Evolutionary conservation across 2,113 vertebrate genomes (phyloP), one percentile per base, ranked within the genome.

Genomic region (Leucosticte australis): DNA sequence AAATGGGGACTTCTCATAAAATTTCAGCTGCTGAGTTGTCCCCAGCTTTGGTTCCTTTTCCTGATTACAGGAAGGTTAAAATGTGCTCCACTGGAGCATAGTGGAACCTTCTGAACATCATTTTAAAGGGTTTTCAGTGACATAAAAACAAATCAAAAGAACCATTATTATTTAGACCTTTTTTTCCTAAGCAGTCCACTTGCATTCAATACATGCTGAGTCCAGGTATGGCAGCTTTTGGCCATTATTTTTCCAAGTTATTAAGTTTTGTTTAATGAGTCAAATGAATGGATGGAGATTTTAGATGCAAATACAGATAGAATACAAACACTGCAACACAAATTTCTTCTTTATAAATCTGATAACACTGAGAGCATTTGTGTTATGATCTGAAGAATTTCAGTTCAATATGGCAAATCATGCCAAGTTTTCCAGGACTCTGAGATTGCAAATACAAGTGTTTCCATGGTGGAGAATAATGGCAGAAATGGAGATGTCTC

Each of bases 121-220:
- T 11, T 31, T 55, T 12, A 70, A 83, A 85, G 8, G 8, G 11
- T 33, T 87, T 79, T 18, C 28, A 63, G 41, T 63, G 67, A 16
- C 23, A 10, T 31, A 42, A 86, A 57, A 49, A 10, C 20, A 44
- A 50, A 16, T 41, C 7, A 62, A 23, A 44, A 89, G 11, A 70
- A 21, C 6, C 13, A 7, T 41, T 24, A 18, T 27, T 46, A 7
- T n/a, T 79, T 31, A 33, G 22, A 41, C 22, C 1, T 57, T 56
- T 59, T 57, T 90, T 88, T 46, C 0, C 21, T 49, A 28, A 75
- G 11, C 20, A 56, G 1, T 60, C 68, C 44, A 49, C 39, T 69
- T 60, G 0, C 1, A 9, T 69, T 74, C 71, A 57, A 12, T 60
- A 14, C 26, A 7, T 4, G 0, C 60, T 26, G 20, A 82, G 22